Evolutionary conservation across 2,113 vertebrate genomes (phyloP), one percentile per base, ranked within the genome.

Genomic region (Eleginops maclovinus): DNA sequence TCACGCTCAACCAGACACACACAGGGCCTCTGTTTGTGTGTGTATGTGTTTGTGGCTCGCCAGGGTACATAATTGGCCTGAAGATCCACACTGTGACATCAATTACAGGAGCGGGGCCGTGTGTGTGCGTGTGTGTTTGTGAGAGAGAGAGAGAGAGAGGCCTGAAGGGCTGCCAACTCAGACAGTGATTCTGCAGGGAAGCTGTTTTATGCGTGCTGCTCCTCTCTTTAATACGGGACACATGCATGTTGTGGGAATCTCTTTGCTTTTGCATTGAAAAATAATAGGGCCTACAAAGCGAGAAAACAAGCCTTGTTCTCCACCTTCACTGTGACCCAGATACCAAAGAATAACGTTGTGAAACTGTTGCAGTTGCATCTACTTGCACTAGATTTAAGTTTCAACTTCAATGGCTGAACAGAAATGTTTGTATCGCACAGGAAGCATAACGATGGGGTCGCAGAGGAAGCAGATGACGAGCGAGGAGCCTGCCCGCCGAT

Each of bases 401-500:
- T 36, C 8, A 36, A 4, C 31, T 8, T 36, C 9, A 12, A 2
- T 1, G 15, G 26, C 28, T 24, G 17, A 19, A 59, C 22, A 44
- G 41, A 43, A 26, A 70, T 6, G 21, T 72, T 69, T 8, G 10
- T 75, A 12, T 74, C 85, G 14, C 64, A 78, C 54, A 77, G 80
- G 78, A 77, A 77, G 53, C 19, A 55, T 74, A 12, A 14, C 1
- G 12, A 72, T 1, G 58, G 75, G 40, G 69, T 64, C 68, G 84
- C 61, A 44, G 64, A 75, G 68, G 80, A 86, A 81, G 75, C 31
- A 1, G 51, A 60, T 66, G 53, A 79, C n/a, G 43, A 82, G 79
- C 8, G 44, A 81, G 64, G 41, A 84, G 56, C 66, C 4, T n/a
- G 65, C 79, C 82, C 78, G 83, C 84, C 56, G 86, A 79, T 78